A percentile compares a stretch with the other conserved stretches of the same genome.
Conservation (phyloP, 2,797 vertebrate genomes). For the Manis crassicaudata region DNA sequence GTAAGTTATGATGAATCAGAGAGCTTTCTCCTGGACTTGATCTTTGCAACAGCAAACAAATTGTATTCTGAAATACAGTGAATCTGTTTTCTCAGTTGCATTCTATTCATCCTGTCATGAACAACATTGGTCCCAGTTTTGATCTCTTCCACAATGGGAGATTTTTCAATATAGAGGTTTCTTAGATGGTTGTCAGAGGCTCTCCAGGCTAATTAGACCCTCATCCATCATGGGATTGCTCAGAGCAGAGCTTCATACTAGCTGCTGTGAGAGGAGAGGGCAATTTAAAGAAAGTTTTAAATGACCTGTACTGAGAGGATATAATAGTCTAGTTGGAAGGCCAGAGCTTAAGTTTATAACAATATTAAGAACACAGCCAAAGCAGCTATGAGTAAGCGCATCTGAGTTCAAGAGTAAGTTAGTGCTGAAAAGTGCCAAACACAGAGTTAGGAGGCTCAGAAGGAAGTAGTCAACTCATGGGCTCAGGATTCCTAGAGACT, state of each 20-base stretch:
- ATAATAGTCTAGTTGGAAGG: background rate
- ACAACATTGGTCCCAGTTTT: conserved; percentile 12
- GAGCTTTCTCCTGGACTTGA: conserved; percentile 37
- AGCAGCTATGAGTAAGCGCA: background rate
- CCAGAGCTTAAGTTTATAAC: background rate
- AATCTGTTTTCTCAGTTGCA: conserved; percentile 45
- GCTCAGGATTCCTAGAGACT: background rate
- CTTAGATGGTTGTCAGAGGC: conserved; percentile 56
- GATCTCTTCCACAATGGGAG: conserved; percentile 10
- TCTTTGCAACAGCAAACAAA: conserved; percentile 36
- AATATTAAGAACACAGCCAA: background rate
- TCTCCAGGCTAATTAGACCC: conserved; percentile 24
- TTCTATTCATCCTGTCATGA: conserved; percentile 18
- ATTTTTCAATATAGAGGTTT: conserved; percentile 54
- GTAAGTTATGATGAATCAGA: background rate
- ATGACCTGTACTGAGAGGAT: background rate
- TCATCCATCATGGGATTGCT: background rate
- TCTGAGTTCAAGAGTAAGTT: background rate
- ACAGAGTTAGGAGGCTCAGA: background rate
- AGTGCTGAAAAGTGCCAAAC: background rate
- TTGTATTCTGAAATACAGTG: background rate
- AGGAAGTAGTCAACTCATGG: background rate
- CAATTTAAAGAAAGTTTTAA: background rate
- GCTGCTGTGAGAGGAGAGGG: background rate
- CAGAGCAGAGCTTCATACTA: background rate